These are phyloP conservation scores for Brachionus paranguensis DNA, from an alignment of 1,140 invertebrate species.

Conservation along the genomic window DNA sequence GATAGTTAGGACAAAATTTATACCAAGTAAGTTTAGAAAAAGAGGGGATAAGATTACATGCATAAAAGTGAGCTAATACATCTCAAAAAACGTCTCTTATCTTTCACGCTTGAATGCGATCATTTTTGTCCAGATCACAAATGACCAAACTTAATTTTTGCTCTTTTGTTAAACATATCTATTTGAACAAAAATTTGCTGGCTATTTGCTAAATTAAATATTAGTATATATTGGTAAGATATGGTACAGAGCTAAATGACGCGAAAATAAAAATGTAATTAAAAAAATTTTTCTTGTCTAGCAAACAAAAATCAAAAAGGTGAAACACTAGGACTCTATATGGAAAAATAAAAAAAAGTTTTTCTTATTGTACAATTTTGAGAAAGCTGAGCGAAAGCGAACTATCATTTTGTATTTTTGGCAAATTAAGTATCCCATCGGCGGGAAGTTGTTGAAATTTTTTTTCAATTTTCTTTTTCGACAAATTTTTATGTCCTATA, in stretches of 20 bases:
- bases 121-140: background rate
- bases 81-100: background rate
- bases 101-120: background rate
- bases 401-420: background rate
- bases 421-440: background rate
- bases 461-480: background rate
- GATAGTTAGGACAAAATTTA: background rate
- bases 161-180: background rate
- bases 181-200: background rate
- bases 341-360: background rate
- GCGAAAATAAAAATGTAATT: background rate
- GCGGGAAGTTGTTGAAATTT: background rate
- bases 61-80: background rate
- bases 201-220: background rate
- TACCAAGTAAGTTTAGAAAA: background rate
- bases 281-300: background rate
- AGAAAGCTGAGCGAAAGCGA: background rate
- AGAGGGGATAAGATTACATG: background rate
- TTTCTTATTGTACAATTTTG: background rate
- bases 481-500: conserved; percentile 4
- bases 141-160: background rate
- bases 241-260: background rate
- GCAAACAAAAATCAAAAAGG: background rate
- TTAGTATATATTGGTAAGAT: background rate
- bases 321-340: background rate